A percentile compares a stretch with the other conserved stretches of the same genome.
These are phyloP conservation scores for Lepidocyrtinus sp. DNA, from an alignment of 2,888 invertebrate genomes.

Conservation along the genomic window DNA sequence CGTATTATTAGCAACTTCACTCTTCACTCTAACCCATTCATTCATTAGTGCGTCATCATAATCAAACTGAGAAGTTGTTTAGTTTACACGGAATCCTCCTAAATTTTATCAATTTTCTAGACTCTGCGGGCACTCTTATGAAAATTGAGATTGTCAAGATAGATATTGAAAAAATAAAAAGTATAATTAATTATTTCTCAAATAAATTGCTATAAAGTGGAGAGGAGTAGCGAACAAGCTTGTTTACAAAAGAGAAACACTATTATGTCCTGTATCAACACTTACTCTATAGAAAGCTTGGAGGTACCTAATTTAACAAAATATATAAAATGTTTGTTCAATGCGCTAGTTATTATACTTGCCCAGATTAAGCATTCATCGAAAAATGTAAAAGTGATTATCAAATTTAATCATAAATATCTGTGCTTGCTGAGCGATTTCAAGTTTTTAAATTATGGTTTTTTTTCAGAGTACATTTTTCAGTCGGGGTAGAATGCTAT, in stretches of 20 bases:
- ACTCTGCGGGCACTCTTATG: neutral
- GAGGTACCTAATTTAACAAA: neutral
- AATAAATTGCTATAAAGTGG: neutral
- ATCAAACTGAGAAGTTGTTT: neutral
- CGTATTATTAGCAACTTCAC: constrained; percentile 33
- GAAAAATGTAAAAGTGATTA: neutral
- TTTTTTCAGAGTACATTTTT: neutral
- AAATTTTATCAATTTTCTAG: neutral
- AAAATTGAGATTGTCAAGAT: neutral
- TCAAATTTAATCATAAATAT: neutral
- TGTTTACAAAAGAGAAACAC: no score
- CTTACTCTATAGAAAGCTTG: neutral
- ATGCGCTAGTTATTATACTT: neutral
- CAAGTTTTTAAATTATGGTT: neutral
- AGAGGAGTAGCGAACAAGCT: neutral
- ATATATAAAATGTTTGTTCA: neutral
- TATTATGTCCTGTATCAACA: neutral
- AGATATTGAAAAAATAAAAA: neutral
- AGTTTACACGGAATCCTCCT: neutral
- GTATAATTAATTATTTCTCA: neutral
- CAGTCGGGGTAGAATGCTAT: constrained; percentile 23
- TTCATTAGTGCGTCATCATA: neutral
- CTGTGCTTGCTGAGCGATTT: neutral
- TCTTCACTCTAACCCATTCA: no score
- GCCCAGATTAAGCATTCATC: neutral